A percentile compares a stretch with the other conserved stretches of the same genome.
Conservation (phyloP, 2,888 invertebrate genomes). For the Heliothis peltigera region DNA sequence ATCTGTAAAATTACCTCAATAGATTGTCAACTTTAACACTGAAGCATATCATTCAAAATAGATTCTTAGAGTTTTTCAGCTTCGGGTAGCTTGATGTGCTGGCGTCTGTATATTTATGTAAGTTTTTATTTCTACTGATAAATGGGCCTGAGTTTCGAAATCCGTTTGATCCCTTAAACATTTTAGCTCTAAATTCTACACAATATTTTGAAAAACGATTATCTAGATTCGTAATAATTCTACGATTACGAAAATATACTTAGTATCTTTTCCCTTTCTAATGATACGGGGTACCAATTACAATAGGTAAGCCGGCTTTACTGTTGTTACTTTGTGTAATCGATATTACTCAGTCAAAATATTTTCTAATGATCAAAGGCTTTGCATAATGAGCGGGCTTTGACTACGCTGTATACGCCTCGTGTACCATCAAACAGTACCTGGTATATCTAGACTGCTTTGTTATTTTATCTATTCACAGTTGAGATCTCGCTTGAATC, state of each 20-base stretch:
- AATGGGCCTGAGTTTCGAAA: no score
- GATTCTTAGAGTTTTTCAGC: no score
- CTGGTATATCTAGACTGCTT: neutral
- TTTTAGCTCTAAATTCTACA: no score
- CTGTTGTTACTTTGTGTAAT: constrained; percentile 27
- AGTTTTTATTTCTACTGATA: constrained; percentile 23
- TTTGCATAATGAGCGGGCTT: constrained; percentile 19
- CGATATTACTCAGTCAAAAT: constrained; percentile 28
- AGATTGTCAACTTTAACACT: no score
- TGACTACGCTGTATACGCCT: neutral
- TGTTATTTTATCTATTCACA: neutral
- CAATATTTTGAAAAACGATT: no score
- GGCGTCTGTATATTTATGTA: no score
- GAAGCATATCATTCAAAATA: no score
- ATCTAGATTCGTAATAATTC: no score
- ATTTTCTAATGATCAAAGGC: constrained; percentile 29
- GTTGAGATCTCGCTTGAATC: neutral
- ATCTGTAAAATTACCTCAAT: no score
- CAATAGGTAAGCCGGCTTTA: neutral
- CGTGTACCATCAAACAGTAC: neutral
- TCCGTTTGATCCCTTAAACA: no score
- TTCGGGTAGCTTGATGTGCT: no score
- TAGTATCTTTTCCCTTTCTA: neutral
- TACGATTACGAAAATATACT: neutral
- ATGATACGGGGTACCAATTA: neutral